phyloP scores from a whole-genome alignment of 2,113 vertebrate species.

The Anoura caudifer region DNA sequence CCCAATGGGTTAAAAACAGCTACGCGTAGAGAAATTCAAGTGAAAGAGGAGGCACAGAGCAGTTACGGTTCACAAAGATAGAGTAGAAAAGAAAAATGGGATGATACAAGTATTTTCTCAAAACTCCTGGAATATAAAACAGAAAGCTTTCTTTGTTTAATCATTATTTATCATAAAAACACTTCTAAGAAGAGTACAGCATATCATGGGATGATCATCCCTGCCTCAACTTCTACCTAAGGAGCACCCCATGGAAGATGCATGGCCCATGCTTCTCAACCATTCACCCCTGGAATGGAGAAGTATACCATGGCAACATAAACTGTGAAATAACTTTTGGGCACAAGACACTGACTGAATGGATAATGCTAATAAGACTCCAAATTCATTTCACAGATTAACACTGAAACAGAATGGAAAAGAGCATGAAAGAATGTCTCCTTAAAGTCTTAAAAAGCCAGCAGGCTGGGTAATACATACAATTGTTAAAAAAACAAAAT shows the following conservation, averaged over 20 bases:
- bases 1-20: neutral
- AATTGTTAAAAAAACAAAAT: conserved; percentile 22
- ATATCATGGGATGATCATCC: neutral
- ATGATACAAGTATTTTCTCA: neutral
- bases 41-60: neutral
- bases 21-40: neutral
- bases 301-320: neutral
- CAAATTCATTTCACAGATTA: conserved; percentile 26
- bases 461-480: neutral
- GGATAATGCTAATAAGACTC: neutral
- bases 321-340: neutral
- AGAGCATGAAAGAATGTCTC: neutral
- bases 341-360: neutral
- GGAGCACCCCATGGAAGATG: neutral
- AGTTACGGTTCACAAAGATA: neutral
- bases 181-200: neutral
- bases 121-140: neutral
- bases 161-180: neutral
- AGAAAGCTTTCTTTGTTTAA: neutral
- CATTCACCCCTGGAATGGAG: neutral
- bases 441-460: conserved; percentile 17
- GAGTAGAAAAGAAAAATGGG: neutral
- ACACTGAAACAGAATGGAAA: neutral
- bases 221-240: neutral
- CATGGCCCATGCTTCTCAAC: neutral